Base-by-base conservation (phyloP, 2,888 invertebrate genomes). In the Anoncus sp. region DNA sequence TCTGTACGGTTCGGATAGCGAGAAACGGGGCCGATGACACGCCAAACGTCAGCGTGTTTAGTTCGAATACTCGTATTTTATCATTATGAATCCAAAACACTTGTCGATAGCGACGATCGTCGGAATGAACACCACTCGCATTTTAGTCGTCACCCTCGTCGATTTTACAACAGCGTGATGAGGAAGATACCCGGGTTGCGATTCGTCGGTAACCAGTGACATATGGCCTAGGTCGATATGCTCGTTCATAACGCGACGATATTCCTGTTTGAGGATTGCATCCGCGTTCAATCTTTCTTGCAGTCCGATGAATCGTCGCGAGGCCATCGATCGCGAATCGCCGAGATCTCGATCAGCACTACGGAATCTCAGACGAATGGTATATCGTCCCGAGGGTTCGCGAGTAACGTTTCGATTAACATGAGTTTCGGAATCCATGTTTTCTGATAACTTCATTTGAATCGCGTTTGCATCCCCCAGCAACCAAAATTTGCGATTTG, bases 11-110 rank as follows among this genome's bases (percentile, higher is more conserved):
- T 6, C 79, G 76, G 27, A 76, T 78, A 5, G 76, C 78, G 20
- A 81, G 70, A 59, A 66, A 81, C 10, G 81, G 67, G n/a, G 78
- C 73, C 12, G 73, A 55, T 14, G 77, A 63, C 9, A 77, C 60
- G 22, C 80, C 78, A 49, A 81, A 82, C 1, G 72, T 81, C 0
- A 82, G 72, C 16, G 77, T 79, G 14, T 74, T 73, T 3, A 77
- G 35, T 60, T 77, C 59, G 45, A 74, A 77, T 22, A 35, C 47
- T 12, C 22, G 35, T 7, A 38, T n/a, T 47, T 51, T 43, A 4
- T 40, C 55, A 2, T 76, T 14, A 12, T 69, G 60, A 10, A 35
- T 0, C 80, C 77, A 81, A 14, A 77, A 51, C 2, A 81, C 40
- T 18, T 62, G 55, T 60, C 80, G 81, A 65, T 66, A 81, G n/a